A percentile compares a stretch with the other conserved stretches of the same genome.
These are phyloP conservation scores for Hippopotamus amphibius DNA, from an alignment of 2,113 vertebrate genomes.

Conservation along the genomic window DNA sequence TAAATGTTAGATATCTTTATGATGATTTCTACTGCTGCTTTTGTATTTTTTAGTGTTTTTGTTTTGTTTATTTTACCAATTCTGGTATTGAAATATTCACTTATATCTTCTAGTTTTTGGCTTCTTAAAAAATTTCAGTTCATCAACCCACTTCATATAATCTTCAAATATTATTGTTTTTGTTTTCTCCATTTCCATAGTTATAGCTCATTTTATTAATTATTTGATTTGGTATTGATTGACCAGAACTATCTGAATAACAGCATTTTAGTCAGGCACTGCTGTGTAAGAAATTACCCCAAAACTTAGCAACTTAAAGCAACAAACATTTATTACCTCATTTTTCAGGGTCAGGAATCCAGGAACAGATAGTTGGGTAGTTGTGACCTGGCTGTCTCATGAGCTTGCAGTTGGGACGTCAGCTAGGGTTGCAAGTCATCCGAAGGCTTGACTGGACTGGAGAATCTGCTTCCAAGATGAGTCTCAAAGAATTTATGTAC, in stretches of 20 bases:
- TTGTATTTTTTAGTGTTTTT: neutral
- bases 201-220: slow-evolving; percentile 35
- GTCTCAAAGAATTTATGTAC: neutral
- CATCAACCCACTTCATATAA: neutral
- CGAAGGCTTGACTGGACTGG: neutral
- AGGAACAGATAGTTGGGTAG: neutral
- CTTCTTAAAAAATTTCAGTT: slow-evolving; percentile 22
- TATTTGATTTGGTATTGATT: neutral
- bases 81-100: slow-evolving; percentile 33
- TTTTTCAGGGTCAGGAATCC: neutral
- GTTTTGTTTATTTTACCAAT: slow-evolving; percentile 37
- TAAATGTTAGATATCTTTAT: neutral
- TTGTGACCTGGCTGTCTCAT: neutral
- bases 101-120: neutral
- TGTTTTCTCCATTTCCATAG: slow-evolving; percentile 1
- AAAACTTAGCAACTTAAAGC: neutral
- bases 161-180: slow-evolving; percentile 14
- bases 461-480: neutral
- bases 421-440: too few relatives aligned
- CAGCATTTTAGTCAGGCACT: neutral
- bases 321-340: neutral
- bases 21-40: neutral
- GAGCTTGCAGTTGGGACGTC: neutral
- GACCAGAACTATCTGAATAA: slow-evolving; percentile 6
- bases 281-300: neutral